A percentile compares a stretch with the other conserved stretches of the same genome.
These are phyloP conservation scores for Brachirus orientalis DNA, from an alignment of 2,113 vertebrate species.

Conservation along the genomic window DNA sequence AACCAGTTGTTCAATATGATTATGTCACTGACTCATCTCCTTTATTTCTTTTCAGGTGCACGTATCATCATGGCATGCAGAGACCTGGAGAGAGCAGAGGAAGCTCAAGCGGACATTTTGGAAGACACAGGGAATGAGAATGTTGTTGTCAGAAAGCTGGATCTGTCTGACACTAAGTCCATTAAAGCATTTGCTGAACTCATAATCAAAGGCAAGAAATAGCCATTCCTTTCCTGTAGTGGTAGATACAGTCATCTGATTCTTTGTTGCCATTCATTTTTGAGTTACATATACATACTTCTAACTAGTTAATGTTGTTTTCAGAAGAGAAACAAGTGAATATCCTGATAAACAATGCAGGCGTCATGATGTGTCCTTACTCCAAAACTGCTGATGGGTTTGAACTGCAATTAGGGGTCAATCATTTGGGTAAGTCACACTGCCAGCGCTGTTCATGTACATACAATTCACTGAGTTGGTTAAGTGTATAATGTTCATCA, in stretches of 20 bases:
- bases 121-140: constrained; percentile 81
- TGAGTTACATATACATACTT: not conserved
- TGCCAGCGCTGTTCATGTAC: not conserved
- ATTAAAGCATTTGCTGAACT: constrained; percentile 79
- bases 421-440: constrained; percentile 80
- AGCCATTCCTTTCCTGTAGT: too few relatives aligned
- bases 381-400: constrained; percentile 82
- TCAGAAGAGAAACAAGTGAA: constrained; percentile 82
- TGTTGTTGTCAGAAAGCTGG: constrained; percentile 77
- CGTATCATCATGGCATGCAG: constrained; percentile 83
- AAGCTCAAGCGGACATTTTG: constrained; percentile 72
- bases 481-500: too few relatives aligned
- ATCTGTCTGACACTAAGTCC: constrained; percentile 81
- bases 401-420: constrained; percentile 84
- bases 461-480: too few relatives aligned
- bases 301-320: constrained; percentile 13
- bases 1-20: not conserved
- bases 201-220: constrained; percentile 75
- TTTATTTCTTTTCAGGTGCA: constrained; percentile 72
- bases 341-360: constrained; percentile 84
- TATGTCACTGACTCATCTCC: not conserved
- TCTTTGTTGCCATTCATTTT: too few relatives aligned
- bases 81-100: constrained; percentile 80
- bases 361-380: constrained; percentile 85
- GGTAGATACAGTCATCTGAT: not conserved